These are phyloP conservation scores for Cheilosia soror DNA, from an alignment of 2,888 invertebrate species.

Conservation along the genomic window DNA sequence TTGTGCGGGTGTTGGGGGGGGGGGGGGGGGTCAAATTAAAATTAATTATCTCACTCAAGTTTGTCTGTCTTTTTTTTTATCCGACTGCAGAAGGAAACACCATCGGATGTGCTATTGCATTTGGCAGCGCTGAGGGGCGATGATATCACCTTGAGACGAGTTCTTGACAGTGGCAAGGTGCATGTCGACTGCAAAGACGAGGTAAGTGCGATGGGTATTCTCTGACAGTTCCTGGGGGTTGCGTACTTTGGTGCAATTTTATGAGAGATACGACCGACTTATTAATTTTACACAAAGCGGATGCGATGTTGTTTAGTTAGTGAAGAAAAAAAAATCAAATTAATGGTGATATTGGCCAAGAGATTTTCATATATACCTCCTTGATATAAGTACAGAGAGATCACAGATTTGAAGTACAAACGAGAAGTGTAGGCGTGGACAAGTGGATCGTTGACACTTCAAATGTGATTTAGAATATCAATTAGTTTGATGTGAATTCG, in stretches of 20 bases:
- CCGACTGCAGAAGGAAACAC: conserved; percentile 92
- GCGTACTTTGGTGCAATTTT: conserved; percentile 18
- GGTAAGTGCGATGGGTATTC: conserved; percentile 85
- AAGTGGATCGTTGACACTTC: conserved; percentile 41
- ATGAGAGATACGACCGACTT: conserved; percentile 8
- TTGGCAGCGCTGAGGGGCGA: conserved; percentile 95
- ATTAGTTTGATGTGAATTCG: conserved; percentile 22
- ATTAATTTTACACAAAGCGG: conserved; percentile 45
- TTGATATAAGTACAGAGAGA: conserved; percentile 7
- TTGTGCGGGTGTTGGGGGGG: conserved; percentile 11
- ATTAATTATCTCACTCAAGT: conserved; percentile 61
- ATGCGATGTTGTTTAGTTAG: conserved; percentile 32
- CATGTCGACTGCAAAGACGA: conserved; percentile 97
- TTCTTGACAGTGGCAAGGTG: conserved; percentile 96
- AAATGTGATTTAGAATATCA: conserved; percentile 31
- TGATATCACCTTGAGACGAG: conserved; percentile 89
- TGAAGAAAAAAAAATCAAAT: conserved; percentile 15
- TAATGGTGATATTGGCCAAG: conserved; percentile 43
- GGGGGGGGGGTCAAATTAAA: conserved; percentile 49
- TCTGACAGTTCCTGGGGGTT: neutral
- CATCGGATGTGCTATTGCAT: conserved; percentile 96
- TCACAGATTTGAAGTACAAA: neutral
- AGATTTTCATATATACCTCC: neutral
- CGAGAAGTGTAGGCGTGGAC: conserved; percentile 19
- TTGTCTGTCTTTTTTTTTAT: conserved; percentile 64